A percentile compares a stretch with the other conserved stretches of the same genome.
phyloP scores from a whole-genome alignment of 2,113 vertebrate species.

The Miniopterus natalensis region DNA sequence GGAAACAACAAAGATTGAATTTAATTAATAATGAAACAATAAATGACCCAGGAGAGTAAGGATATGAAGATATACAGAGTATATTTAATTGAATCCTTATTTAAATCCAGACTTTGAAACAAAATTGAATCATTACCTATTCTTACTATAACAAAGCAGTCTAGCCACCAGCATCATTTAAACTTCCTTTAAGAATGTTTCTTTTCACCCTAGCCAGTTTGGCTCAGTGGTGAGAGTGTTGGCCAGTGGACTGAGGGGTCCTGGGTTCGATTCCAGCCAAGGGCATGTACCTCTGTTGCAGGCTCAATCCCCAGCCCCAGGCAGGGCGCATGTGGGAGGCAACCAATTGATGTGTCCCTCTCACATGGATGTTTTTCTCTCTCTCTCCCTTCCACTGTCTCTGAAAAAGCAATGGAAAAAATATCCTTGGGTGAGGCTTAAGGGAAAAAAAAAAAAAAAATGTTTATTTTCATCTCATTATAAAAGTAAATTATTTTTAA shows the following conservation, averaged over 20 bases:
- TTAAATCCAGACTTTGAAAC: slow-evolving; percentile 42
- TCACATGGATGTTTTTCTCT: too few species aligned
- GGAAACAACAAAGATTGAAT: not conserved
- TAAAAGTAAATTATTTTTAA: not conserved
- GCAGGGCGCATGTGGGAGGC: too few species aligned
- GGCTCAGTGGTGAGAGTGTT: too few species aligned
- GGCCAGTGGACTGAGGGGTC: too few species aligned
- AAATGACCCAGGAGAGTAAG: slow-evolving; percentile 13
- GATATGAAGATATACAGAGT: not conserved
- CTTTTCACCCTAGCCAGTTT: not conserved
- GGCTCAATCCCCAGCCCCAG: too few species aligned
- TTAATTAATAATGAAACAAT: not conserved
- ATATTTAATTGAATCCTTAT: not conserved
- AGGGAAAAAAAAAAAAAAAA: too few species aligned
- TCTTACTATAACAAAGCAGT: not conserved
- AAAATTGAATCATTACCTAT: slow-evolving; percentile 23
- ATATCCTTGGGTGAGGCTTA: too few species aligned
- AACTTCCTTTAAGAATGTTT: not conserved
- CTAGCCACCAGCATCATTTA: not conserved
- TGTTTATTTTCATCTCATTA: not conserved
- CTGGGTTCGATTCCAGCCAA: too few species aligned
- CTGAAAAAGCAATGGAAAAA: too few species aligned
- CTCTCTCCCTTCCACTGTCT: too few species aligned
- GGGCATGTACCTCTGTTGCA: too few species aligned
- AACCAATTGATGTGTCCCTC: too few species aligned